Base-by-base conservation (phyloP, 2,888 invertebrate species). In the Leuctra nigra region DNA sequence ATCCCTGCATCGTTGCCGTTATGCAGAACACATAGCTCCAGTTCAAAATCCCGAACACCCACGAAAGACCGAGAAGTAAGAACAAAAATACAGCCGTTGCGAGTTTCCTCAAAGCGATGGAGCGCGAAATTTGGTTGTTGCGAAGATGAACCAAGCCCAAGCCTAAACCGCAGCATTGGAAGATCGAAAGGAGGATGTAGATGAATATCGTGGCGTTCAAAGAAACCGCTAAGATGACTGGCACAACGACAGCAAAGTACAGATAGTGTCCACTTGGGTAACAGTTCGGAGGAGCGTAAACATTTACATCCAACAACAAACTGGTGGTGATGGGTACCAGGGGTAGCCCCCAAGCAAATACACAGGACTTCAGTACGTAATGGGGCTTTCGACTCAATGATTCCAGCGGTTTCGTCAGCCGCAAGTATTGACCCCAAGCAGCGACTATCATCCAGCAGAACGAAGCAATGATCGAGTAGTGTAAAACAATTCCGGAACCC, bases 141-240 rank as follows among this genome's bases (percentile, higher is more conserved):
- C 77, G 74, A 13, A 33, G 13, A 4, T 46, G 41, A 59, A 75
- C 71, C 59, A 77, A 74, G 44, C 77, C 75, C 35, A 81, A 69
- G 13, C 56, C 53, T 23, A 46, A 24, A 9, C 50, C 46, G 24
- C 33, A 38, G 4, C 23, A 14, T 13, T 55, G 44, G 22, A 46
- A 58, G 20, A 58, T 55, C 7, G 54, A 55, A 24, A 29, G 47
- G 1, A 46, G 38, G 23, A 60, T 53, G 18, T 55, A 41, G 7
- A 54, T 23, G 24, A 57, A 60, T 11, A 60, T 25, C 11, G 35
- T 39, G 1, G 41, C 35, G 36, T 61, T 61, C 13, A 56, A 6
- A 18, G 54, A 25, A 1, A 61, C 41, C 1, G 55, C 50, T 4
- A 59, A 4, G 1, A 56, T 46, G 4, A 61, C 54, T 4, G 61